Percentiles rank a stretch among this genome's conserved stretches.
These are phyloP conservation scores for Bombylius discolor DNA, from an alignment of 2,888 invertebrate genomes.

Conservation along the genomic window DNA sequence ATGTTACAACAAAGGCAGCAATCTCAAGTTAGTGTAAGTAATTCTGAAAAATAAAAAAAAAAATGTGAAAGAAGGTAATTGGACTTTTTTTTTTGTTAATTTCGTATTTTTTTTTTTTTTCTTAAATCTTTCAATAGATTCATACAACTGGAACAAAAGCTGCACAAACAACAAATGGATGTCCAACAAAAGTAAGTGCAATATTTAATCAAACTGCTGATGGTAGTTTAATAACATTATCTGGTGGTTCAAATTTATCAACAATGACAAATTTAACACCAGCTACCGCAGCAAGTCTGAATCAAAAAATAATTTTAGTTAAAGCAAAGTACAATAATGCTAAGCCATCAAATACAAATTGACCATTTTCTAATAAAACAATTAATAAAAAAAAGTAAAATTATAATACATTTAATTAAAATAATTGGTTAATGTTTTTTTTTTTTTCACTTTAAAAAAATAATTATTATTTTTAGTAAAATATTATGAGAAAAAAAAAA, in stretches of 20 bases:
- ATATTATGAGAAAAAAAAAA: too few species aligned
- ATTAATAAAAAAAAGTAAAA: too few species aligned
- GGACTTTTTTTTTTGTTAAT: too few species aligned
- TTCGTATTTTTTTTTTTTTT: background rate
- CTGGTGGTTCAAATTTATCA: background rate
- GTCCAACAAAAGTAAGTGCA: slow-evolving; percentile 9
- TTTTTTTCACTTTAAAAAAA: too few species aligned
- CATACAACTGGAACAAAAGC: background rate
- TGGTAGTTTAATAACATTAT: background rate
- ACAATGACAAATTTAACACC: background rate
- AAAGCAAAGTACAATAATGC: slow-evolving; percentile 22
- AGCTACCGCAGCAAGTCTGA: slow-evolving; percentile 17
- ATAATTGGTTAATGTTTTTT: too few species aligned
- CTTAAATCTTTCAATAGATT: background rate
- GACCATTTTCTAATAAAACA: background rate
- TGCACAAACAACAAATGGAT: slow-evolving; percentile 1
- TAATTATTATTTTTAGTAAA: too few species aligned
- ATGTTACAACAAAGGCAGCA: slow-evolving; percentile 26
- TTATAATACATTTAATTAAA: too few species aligned
- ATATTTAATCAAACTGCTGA: slow-evolving; percentile 9
- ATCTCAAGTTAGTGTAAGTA: slow-evolving; percentile 7
- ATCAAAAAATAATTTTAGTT: slow-evolving; percentile 28
- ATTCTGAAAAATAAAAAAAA: too few species aligned
- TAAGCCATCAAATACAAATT: slow-evolving; percentile 4
- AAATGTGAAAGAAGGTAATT: too few species aligned